A percentile compares a stretch with the other conserved stretches of the same genome.
These are phyloP conservation scores for Zaprionus capensis DNA, from an alignment of 1,140 invertebrate species.

Conservation along the genomic window DNA sequence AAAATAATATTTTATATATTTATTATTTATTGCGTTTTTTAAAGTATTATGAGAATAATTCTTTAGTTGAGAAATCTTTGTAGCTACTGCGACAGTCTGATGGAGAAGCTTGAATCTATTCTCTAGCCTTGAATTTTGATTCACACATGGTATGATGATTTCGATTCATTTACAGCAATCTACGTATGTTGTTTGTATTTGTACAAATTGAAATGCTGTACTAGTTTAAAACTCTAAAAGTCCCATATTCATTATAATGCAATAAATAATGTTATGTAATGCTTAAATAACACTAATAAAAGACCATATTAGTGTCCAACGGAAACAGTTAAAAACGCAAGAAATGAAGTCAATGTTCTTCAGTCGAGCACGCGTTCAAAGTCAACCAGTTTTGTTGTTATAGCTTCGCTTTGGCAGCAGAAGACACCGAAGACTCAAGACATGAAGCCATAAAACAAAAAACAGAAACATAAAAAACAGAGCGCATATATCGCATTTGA, in stretches of 20 bases:
- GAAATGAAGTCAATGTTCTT: conserved; percentile 52
- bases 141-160: background rate
- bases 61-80: background rate
- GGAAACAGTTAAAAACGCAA: conserved; percentile 27
- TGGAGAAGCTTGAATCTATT: background rate
- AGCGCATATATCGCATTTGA: conserved; percentile 21
- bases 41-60: background rate
- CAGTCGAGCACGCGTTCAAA: conserved; percentile 48
- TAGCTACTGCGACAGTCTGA: background rate
- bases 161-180: background rate
- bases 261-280: background rate
- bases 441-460: conserved; percentile 17
- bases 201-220: background rate
- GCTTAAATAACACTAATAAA: background rate
- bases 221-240: background rate
- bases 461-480: background rate
- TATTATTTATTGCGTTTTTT: background rate
- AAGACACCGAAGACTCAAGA: conserved; percentile 21
- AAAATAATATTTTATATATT: background rate
- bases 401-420: conserved; percentile 1
- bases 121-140: background rate
- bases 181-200: background rate
- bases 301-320: conserved; percentile 4
- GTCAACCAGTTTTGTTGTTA: conserved; percentile 48
- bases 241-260: background rate